Percentiles rank a stretch among this genome's conserved stretches.
Conservation (phyloP, 2,888 invertebrate genomes). For the Busseola fusca region DNA sequence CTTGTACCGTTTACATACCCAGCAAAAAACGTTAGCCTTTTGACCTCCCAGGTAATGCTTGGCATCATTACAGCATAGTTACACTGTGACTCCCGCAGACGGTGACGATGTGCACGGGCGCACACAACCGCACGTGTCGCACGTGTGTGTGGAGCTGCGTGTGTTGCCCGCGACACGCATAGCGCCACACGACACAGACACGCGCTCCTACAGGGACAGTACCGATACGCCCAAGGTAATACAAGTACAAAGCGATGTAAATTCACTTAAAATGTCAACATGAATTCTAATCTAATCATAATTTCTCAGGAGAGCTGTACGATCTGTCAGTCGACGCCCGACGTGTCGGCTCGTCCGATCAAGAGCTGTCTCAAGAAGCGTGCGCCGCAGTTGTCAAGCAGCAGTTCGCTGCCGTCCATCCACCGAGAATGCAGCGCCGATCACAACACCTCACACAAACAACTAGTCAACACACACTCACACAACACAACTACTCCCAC, state of each 20-base stretch:
- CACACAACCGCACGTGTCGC: constrained; percentile 77
- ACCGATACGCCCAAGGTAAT: constrained; percentile 74
- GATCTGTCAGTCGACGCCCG: constrained; percentile 82
- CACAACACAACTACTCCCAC: constrained; percentile 78
- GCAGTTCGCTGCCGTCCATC: constrained; percentile 81
- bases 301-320: constrained; percentile 74
- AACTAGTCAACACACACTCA: constrained; percentile 80
- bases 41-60: not conserved
- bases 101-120: constrained; percentile 39
- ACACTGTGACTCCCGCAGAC: not conserved
- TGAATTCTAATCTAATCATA: not conserved
- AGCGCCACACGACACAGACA: constrained; percentile 64
- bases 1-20: not conserved
- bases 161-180: constrained; percentile 58
- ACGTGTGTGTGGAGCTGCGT: constrained; percentile 89
- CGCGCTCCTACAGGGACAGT: constrained; percentile 71
- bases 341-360: constrained; percentile 82
- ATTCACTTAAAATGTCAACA: not conserved
- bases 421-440: constrained; percentile 65
- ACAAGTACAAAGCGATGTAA: not conserved
- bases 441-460: constrained; percentile 76
- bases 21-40: not conserved
- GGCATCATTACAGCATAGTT: not conserved
- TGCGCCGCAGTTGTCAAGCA: constrained; percentile 71
- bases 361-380: constrained; percentile 86